Evolutionary conservation across 2,797 vertebrate genomes (phyloP).

Genomic region (Todus mexicanus): DNA sequence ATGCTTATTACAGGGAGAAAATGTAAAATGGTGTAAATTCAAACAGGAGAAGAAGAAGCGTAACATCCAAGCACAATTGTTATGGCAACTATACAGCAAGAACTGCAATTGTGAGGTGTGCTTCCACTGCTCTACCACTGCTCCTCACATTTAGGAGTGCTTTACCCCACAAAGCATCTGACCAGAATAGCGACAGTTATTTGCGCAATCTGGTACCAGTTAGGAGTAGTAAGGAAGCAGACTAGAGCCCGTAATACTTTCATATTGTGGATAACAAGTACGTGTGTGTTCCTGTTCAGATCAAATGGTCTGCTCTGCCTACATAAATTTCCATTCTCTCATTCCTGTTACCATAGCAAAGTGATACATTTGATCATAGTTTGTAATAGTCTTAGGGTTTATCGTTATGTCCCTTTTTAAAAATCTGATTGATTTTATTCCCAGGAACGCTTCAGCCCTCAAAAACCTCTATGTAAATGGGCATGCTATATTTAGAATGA

Average conservation of each 20-base stretch:
- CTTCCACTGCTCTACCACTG: neutral
- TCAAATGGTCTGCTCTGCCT: conserved; percentile 61
- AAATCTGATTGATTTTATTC: conserved; percentile 40
- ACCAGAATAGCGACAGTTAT: neutral
- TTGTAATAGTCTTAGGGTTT: conserved; percentile 52
- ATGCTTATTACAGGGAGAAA: conserved; percentile 40
- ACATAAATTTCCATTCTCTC: conserved; percentile 55
- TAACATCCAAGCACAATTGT: conserved; percentile 55
- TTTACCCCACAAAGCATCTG: neutral
- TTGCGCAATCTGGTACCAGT: neutral
- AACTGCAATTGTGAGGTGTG: conserved; percentile 24
- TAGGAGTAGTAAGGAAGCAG: neutral
- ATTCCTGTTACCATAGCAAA: conserved; percentile 73
- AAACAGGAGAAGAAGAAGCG: conserved; percentile 50
- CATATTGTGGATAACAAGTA: conserved; percentile 5
- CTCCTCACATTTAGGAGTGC: neutral
- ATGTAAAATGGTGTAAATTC: conserved; percentile 11
- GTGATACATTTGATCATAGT: conserved; percentile 62
- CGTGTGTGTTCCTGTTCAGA: conserved; percentile 46
- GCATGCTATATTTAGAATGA: conserved; percentile 24
- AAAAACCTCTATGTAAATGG: conserved; percentile 3
- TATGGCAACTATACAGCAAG: conserved; percentile 63
- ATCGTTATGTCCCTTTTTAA: conserved; percentile 44
- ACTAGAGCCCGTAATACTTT: neutral
- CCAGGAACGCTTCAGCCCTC: conserved; percentile 11